A percentile compares a stretch with the other conserved stretches of the same genome.
These are phyloP conservation scores for Arion vulgaris DNA, from an alignment of 1,140 invertebrate species.

Conservation along the genomic window DNA sequence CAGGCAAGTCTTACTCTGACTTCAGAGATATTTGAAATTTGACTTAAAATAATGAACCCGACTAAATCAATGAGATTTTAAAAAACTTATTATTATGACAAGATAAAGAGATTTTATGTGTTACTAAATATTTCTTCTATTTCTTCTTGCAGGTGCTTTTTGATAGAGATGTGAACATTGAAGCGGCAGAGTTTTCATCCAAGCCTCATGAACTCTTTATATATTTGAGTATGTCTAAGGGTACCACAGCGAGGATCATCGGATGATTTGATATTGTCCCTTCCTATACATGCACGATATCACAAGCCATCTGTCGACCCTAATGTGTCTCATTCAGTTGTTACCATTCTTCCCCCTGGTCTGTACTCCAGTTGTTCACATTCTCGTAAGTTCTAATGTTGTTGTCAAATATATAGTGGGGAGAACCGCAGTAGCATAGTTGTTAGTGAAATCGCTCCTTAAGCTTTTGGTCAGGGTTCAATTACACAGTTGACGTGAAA, in stretches of 20 bases:
- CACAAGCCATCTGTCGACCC: conserved; percentile 44
- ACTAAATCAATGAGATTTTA: no score
- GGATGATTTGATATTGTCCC: conserved; percentile 38
- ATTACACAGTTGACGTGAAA: no score
- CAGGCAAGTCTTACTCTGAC: no score
- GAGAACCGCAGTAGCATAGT: no score
- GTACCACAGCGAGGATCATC: background rate
- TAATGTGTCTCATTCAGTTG: conserved; percentile 13
- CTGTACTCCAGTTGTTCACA: conserved; percentile 42
- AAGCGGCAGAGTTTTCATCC: conserved; percentile 53
- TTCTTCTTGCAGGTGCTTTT: conserved; percentile 36
- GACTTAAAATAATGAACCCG: no score
- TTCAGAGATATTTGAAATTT: no score
- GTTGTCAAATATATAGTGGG: no score
- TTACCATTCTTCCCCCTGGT: conserved; percentile 39
- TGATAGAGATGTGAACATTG: conserved; percentile 48
- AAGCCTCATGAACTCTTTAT: conserved; percentile 40
- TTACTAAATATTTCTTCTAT: no score
- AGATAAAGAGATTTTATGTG: no score
- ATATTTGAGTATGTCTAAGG: conserved; percentile 26
- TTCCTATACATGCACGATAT: conserved; percentile 58
- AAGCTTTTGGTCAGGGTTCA: no score
- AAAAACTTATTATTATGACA: no score
- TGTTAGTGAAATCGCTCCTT: no score
- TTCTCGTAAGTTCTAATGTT: conserved; percentile 1